Evolutionary conservation across 53 echinoderm and acorn worm genomes (phyloP).

Genomic region (Temnopleurus reevesii): DNA sequence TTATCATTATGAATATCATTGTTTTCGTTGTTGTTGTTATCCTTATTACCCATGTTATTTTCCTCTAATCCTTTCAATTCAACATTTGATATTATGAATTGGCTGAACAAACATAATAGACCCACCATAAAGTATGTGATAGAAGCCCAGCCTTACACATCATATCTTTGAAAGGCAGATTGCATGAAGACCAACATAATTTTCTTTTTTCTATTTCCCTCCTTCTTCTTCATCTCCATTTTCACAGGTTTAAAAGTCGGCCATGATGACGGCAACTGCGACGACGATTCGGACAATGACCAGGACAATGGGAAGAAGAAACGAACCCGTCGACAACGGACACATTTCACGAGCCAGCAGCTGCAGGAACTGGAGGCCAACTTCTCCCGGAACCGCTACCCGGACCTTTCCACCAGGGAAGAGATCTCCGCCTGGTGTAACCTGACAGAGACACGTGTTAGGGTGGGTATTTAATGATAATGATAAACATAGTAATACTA

Average conservation of each 20-base stretch:
- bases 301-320: conserved; percentile 79
- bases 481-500: too few species aligned
- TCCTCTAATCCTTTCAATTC: too few species aligned
- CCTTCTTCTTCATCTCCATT: not conserved
- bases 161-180: too few species aligned
- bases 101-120: too few species aligned
- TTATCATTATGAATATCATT: too few species aligned
- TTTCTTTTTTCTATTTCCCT: too few species aligned
- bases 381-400: conserved; percentile 93
- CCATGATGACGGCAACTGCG: conserved; percentile 18
- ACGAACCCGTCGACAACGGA: conserved; percentile 92
- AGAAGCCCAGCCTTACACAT: too few species aligned
- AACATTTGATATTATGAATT: too few species aligned
- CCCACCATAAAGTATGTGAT: too few species aligned
- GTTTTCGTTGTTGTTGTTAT: too few species aligned
- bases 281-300: conserved; percentile 70
- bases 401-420: conserved; percentile 90
- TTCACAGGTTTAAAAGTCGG: not conserved
- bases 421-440: conserved; percentile 98
- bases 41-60: too few species aligned
- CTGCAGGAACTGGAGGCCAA: conserved; percentile 72
- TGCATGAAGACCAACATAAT: too few species aligned
- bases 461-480: conserved; percentile 74
- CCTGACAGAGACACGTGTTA: conserved; percentile 89
- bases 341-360: conserved; percentile 90